Evolutionary conservation across 2,797 vertebrate genomes (phyloP).

Genomic region (Zalophus californianus): DNA sequence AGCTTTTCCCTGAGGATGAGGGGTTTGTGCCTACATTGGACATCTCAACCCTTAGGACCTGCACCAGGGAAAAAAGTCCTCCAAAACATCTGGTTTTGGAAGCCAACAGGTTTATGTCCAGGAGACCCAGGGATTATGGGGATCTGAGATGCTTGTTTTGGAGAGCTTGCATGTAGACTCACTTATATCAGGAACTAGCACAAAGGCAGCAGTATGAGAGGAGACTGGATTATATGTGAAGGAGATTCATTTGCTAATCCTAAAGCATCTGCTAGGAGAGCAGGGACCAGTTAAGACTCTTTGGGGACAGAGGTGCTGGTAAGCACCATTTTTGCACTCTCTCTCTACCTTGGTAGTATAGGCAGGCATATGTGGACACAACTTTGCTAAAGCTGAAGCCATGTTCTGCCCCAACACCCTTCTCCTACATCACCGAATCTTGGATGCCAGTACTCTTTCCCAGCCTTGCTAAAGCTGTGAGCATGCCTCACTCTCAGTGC

Average conservation of each 20-base stretch:
- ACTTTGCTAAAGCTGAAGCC: background rate
- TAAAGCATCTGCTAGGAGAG: background rate
- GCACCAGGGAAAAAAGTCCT: background rate
- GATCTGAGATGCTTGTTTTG: background rate
- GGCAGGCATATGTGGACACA: background rate
- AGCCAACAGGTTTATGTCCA: background rate
- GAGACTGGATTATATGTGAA: background rate
- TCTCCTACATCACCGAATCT: background rate
- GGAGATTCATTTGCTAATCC: background rate
- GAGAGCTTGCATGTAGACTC: background rate
- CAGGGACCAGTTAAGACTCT: background rate
- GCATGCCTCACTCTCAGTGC: background rate
- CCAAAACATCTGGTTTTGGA: background rate
- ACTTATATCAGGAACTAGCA: background rate
- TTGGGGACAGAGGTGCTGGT: background rate
- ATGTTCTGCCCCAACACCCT: background rate
- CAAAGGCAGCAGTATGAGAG: background rate
- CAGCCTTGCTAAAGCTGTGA: background rate
- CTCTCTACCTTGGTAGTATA: background rate
- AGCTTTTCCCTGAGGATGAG: background rate
- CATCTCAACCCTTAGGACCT: background rate
- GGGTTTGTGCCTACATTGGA: background rate
- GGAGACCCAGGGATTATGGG: background rate
- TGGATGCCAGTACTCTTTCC: background rate
- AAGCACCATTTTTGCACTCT: background rate